phyloP scores from a whole-genome alignment of 2,888 invertebrate species.

The Sialis fuliginosa region DNA sequence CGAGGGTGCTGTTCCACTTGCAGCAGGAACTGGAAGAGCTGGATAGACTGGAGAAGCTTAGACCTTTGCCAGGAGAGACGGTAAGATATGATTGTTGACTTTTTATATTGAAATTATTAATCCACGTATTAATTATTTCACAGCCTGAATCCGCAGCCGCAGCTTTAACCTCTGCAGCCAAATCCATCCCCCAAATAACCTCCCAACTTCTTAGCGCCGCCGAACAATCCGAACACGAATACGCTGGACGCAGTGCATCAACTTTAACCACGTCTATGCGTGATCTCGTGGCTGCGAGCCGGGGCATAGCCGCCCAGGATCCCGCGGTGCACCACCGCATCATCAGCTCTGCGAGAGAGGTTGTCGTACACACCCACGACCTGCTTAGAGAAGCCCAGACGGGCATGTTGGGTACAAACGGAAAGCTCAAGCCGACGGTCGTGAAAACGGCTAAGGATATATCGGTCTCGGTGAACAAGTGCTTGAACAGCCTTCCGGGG shows the following conservation, averaged over 20 bases:
- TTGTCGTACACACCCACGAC: conserved; percentile 56
- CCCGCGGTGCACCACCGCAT: conserved; percentile 33
- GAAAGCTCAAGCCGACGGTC: conserved; percentile 38
- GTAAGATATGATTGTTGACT: conserved; percentile 21
- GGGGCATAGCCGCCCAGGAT: conserved; percentile 60
- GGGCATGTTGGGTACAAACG: conserved; percentile 48
- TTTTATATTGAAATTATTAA: too few relatives aligned
- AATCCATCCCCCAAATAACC: conserved; percentile 65
- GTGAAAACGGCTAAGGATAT: conserved; percentile 62
- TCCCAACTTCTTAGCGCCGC: conserved; percentile 77
- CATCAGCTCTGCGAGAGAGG: conserved; percentile 57
- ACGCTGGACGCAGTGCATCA: conserved; percentile 63
- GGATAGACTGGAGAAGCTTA: conserved; percentile 54
- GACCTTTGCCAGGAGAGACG: conserved; percentile 75
- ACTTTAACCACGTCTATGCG: conserved; percentile 63
- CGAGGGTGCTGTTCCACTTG: conserved; percentile 62
- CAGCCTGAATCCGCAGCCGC: conserved; percentile 37
- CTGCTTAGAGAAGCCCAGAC: conserved; percentile 69
- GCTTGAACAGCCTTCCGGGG: conserved; percentile 77
- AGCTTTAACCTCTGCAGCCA: conserved; percentile 39
- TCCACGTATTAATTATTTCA: conserved; percentile 4
- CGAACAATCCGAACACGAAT: conserved; percentile 60
- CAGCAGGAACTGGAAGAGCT: conserved; percentile 70
- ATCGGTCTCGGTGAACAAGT: conserved; percentile 35
- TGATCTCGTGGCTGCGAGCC: conserved; percentile 42